Evolutionary conservation across 1,140 invertebrate species (phyloP), one percentile per base, ranked within the genome.

Genomic region (Nylanderia fulva): DNA sequence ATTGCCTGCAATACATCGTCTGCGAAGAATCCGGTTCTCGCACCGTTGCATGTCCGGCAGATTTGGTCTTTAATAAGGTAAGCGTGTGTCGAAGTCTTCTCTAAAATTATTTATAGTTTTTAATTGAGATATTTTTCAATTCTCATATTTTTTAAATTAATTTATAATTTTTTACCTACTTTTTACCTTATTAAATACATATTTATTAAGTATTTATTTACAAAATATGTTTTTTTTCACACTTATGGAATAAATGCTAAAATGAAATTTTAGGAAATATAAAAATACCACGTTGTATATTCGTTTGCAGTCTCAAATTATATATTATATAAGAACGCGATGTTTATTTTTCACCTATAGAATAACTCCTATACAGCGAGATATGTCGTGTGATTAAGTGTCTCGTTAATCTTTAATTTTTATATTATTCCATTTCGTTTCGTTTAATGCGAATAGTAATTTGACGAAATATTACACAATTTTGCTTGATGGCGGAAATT

Each of bases 31-130:
- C 66, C 0, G 48, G 45, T 21, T 24, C 21, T 27, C 68, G 60
- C 8, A 69, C 45, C 5, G 39, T 52, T 0, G 54, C 69, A 7
- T 91, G 87, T 45, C 82, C 84, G 9, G 13, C 27, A 1, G 87
- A 87, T 60, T 60, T 79, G 56, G 54, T 86, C 15, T 91, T 84
- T n/a, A 72, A 89, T 24, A 56, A 84, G 76, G 88, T 89, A 79
- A 85, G n/a, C 15, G 1, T 76, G n/a, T 8, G 1, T 76, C 27
- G 18, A 60, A 52, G 8, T 36, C 24, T 52, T 11, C 7, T 24
- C 7, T 36, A 2, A 7, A 76, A 63, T 63, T 48, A 21, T 0
- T 33, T 33, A 33, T 33, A 33, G n/a, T 45, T 48, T 48, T 48
- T 48, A 56, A n/a, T 18, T 54, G 15, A 54, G 29, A 54, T n/a